These are phyloP conservation scores for Thymelicus acteon DNA, from an alignment of 2,888 invertebrate species.

Conservation along the genomic window DNA sequence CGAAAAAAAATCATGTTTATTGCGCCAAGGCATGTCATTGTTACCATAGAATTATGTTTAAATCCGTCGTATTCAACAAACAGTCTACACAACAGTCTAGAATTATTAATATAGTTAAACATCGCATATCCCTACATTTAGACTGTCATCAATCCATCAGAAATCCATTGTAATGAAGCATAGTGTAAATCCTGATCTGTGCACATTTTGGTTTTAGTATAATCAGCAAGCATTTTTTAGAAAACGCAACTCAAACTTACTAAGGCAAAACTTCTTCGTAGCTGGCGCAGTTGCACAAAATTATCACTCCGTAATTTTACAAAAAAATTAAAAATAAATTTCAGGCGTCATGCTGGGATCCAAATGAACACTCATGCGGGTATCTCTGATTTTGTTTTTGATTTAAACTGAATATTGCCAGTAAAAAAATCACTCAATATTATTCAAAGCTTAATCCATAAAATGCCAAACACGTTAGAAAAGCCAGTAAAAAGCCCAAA, in stretches of 20 bases:
- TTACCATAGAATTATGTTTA: no score
- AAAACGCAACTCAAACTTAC: conserved; percentile 30
- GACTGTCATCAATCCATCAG: background rate
- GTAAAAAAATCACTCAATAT: conserved; percentile 16
- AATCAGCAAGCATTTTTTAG: conserved; percentile 27
- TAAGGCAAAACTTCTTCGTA: conserved; percentile 16
- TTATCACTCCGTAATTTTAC: conserved; percentile 18
- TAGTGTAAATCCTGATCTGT: conserved; percentile 18
- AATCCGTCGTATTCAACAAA: background rate
- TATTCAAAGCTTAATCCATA: conserved; percentile 37
- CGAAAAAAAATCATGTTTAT: no score
- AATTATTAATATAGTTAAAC: conserved; percentile 11
- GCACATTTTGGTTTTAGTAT: conserved; percentile 1
- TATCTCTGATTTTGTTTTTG: background rate
- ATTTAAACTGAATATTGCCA: background rate
- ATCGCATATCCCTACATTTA: conserved; percentile 3
- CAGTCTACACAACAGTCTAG: background rate
- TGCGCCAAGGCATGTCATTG: no score
- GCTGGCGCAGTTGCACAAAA: conserved; percentile 24
- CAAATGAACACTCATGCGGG: conserved; percentile 25
- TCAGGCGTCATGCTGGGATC: conserved; percentile 34
- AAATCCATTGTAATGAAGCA: conserved; percentile 7
- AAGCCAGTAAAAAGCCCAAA: conserved; percentile 58
- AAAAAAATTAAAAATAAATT: background rate
- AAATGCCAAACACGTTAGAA: conserved; percentile 63